Conservation (phyloP, 2,113 vertebrate genomes). For the Pygoscelis antarcticus region DNA sequence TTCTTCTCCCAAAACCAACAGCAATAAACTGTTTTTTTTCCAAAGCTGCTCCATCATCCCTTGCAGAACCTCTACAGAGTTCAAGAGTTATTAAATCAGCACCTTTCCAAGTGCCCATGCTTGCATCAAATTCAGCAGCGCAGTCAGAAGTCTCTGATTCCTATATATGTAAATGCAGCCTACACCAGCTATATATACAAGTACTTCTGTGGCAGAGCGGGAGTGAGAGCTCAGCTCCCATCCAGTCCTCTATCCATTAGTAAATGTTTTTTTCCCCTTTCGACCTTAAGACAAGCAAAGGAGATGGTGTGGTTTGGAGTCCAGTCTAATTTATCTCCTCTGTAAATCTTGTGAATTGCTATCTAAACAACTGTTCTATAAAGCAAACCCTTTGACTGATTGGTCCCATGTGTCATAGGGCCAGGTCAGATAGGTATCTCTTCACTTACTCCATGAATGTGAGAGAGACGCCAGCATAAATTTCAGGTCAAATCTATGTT, state of each 20-base stretch:
- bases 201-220: background rate
- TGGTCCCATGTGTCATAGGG: background rate
- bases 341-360: slow-evolving; percentile 49
- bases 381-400: slow-evolving; percentile 22
- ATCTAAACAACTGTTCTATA: slow-evolving; percentile 29
- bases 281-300: background rate
- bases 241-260: background rate
- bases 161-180: background rate
- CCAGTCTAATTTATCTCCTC: slow-evolving; percentile 27
- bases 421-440: slow-evolving; percentile 17
- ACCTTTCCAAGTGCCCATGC: background rate
- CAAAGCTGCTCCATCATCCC: background rate
- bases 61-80: background rate
- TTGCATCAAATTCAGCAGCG: background rate
- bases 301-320: background rate
- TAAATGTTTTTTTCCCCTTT: slow-evolving; percentile 20
- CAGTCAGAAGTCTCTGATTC: background rate
- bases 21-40: background rate
- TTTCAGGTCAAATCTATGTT: slow-evolving; percentile 7
- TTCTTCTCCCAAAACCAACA: slow-evolving; percentile 40
- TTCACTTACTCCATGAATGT: background rate
- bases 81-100: slow-evolving; percentile 28
- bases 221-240: background rate
- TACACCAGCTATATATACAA: background rate
- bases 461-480: background rate